Conservation (phyloP, 1,140 invertebrate genomes). For the Drosophila lacertosa region DNA sequence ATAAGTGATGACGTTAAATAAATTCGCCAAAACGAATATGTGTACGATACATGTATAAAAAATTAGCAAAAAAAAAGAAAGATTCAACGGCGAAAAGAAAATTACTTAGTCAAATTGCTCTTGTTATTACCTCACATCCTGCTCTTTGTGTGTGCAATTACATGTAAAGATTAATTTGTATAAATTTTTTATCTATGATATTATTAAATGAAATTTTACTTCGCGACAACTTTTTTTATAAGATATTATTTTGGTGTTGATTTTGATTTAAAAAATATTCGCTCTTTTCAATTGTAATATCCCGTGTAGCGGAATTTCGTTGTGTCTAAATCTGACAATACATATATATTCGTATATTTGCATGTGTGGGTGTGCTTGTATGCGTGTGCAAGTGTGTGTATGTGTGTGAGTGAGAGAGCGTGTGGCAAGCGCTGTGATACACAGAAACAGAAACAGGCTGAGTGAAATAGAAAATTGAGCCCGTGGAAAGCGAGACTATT, state of each 20-base stretch:
- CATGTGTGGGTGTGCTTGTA: not conserved
- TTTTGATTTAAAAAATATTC: constrained; percentile 44
- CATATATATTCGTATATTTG: not conserved
- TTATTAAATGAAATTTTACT: constrained; percentile 6
- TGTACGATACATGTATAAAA: not conserved
- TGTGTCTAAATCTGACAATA: constrained; percentile 46
- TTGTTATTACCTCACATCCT: constrained; percentile 58
- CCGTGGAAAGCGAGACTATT: constrained; percentile 24
- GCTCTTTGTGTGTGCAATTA: constrained; percentile 42
- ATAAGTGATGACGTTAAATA: constrained; percentile 20
- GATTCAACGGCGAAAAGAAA: constrained; percentile 15
- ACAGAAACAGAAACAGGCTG: constrained; percentile 73
- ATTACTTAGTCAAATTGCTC: constrained; percentile 33
- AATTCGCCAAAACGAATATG: constrained; percentile 7
- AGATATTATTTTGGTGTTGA: constrained; percentile 45
- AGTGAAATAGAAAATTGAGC: constrained; percentile 50
- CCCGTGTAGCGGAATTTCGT: constrained; percentile 76
- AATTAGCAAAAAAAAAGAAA: constrained; percentile 2
- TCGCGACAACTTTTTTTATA: constrained; percentile 43
- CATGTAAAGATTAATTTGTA: not conserved
- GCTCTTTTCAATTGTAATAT: constrained; percentile 79
- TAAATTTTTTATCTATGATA: not conserved
- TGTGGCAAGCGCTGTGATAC: constrained; percentile 34
- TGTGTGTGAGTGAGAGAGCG: constrained; percentile 27
- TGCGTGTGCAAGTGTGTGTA: constrained; percentile 3